Base-by-base conservation (phyloP, 1,140 invertebrate genomes). In the Phortica variegata region DNA sequence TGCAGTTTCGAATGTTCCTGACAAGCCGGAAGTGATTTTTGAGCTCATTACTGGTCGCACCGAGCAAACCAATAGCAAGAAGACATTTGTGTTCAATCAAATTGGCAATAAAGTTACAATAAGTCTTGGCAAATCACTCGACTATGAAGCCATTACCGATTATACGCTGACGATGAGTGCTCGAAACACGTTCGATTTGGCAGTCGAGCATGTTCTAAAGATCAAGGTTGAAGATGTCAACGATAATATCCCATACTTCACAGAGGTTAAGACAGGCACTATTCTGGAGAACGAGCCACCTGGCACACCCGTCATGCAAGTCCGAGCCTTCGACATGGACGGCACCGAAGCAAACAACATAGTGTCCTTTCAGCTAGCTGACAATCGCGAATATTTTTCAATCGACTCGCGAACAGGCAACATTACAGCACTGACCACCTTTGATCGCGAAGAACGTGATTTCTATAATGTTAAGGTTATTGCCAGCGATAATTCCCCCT, bases 161-260 rank as follows among this genome's bases (percentile, higher is more conserved):
- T 94, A 93, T 62, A 87, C 84, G 3, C 78, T 95, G 15, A 91
- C 89, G 29, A 84, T 95, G 53, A 81, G 87, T 58, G 89, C 90
- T 4, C 78, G 85, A 78, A 94, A 95, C 73, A 90, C 90, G 61
- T 87, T 86, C 63, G 84, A 85, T 61, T 76, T 92, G 61, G 87
- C 85, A 6, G 84, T 87, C 7, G 88, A 91, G 77, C 88, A 85
- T 3, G 82, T 84, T 33, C 81, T 94, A 4, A 84, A 85, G 47
- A 87, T 94, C 17, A 82, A 86, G 63, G 80, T 93, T 1, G 78
- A 84, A 61, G 91, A 94, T 61, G 90, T 92, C 0, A 95, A 94
- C 59, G 91, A 94, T 69, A 89, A 91, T 61, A 89, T 91, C 55
- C 92, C 91, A 0, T 83, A 84, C 49, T 94, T 93, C 65, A 85